A percentile compares a stretch with the other conserved stretches of the same genome.
phyloP scores from a whole-genome alignment of 1,140 invertebrate species.

The Danaus plexippus region DNA sequence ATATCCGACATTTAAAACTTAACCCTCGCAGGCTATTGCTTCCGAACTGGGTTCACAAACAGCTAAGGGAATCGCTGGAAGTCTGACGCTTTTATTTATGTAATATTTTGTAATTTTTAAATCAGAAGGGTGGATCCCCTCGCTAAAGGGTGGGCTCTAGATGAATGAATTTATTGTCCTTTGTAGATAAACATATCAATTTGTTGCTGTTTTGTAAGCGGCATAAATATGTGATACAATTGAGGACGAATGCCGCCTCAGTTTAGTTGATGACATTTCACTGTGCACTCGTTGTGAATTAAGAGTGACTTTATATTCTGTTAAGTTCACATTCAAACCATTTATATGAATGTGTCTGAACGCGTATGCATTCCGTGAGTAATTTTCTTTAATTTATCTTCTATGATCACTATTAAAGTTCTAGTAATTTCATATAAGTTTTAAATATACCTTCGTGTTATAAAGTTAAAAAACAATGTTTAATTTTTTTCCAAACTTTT shows the following conservation, averaged over 20 bases:
- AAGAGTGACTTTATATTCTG: conserved; percentile 11
- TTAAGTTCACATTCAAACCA: no score
- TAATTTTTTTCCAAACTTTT: no score
- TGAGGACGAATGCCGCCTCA: conserved; percentile 38
- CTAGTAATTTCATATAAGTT: no score
- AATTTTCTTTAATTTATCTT: no score
- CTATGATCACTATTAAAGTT: no score
- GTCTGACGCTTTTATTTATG: conserved; percentile 59
- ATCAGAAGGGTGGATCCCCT: conserved; percentile 64
- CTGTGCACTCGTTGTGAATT: conserved; percentile 29
- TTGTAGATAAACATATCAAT: conserved; percentile 72
- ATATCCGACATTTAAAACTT: no score
- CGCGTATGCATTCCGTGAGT: no score
- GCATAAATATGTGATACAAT: conserved; percentile 63
- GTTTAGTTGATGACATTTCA: conserved; percentile 44
- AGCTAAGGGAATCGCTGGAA: conserved; percentile 10
- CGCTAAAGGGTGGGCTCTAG: conserved; percentile 61
- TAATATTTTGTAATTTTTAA: conserved; percentile 70
- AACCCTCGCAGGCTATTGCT: no score
- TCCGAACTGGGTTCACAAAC: no score
- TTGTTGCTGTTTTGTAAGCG: conserved; percentile 67
- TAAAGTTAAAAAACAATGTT: no score
- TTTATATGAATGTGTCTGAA: no score
- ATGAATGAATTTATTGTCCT: conserved; percentile 66
- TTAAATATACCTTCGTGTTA: no score